Evolutionary conservation across 2,888 invertebrate genomes (phyloP).

Genomic region (Eudasyphora cyanicolor): DNA sequence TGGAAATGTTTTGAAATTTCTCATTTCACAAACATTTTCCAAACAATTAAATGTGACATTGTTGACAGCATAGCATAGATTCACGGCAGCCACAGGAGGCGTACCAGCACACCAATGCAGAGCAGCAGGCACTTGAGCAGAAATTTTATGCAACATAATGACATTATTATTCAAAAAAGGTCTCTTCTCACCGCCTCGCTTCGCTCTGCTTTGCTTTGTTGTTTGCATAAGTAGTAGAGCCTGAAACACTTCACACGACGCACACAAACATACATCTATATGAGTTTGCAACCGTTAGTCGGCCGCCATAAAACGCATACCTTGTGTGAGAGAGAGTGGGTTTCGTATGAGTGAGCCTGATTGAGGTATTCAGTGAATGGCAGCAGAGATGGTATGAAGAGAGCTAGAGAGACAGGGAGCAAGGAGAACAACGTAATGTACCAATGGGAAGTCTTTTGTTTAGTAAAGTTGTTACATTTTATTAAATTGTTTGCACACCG

Average conservation of each 20-base stretch:
- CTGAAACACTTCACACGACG: background rate
- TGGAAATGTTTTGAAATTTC: background rate
- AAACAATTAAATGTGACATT: slow-evolving; percentile 1
- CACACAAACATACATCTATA: background rate
- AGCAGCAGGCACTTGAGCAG: background rate
- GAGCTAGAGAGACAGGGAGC: background rate
- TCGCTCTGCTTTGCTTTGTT: too few species aligned
- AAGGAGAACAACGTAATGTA: background rate
- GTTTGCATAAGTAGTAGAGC: background rate
- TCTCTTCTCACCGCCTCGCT: too few species aligned
- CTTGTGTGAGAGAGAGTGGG: too few species aligned
- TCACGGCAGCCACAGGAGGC: too few species aligned
- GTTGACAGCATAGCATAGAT: background rate
- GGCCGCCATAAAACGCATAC: too few species aligned
- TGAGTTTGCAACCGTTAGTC: too few species aligned
- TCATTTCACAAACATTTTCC: background rate
- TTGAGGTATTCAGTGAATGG: too few species aligned
- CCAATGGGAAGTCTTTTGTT: background rate
- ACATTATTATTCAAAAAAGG: background rate
- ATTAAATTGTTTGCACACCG: background rate
- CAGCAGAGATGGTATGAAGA: background rate
- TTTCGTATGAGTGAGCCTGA: too few species aligned
- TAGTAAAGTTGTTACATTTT: slow-evolving; percentile 9
- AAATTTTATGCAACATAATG: background rate
- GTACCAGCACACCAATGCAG: background rate